Percentiles rank a stretch among this genome's conserved stretches.
phyloP scores from a whole-genome alignment of 2,888 invertebrate genomes.

The Tenthredo scrophulariae region DNA sequence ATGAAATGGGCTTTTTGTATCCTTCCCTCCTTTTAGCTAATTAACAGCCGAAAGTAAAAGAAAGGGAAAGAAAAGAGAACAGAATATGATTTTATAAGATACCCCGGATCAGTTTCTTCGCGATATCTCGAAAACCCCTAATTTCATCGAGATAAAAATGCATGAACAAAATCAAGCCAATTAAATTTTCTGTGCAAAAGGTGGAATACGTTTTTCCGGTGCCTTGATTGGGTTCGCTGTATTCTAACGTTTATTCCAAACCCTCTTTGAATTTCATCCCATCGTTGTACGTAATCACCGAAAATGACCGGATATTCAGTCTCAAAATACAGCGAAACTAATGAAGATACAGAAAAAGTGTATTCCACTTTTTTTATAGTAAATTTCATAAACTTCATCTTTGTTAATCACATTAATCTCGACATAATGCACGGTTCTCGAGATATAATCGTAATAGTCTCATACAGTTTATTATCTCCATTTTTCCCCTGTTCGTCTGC shows the following conservation, averaged over 20 bases:
- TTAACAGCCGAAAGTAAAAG: not conserved
- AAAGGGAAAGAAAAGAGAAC: not conserved
- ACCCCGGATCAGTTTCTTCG: not conserved
- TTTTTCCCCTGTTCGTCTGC: not conserved
- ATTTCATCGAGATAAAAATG: not conserved
- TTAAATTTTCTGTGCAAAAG: not conserved
- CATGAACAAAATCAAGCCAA: not conserved
- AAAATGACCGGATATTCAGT: not conserved
- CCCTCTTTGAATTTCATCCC: not conserved
- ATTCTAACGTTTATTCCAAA: not conserved
- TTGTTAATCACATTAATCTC: not conserved
- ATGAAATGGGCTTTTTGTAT: not conserved
- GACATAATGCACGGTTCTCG: not conserved
- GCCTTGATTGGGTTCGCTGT: not conserved
- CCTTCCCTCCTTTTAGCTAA: constrained; percentile 4
- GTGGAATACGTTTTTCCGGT: not conserved
- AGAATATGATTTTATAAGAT: not conserved
- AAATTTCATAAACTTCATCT: not conserved
- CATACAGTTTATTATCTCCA: not conserved
- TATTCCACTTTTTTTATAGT: not conserved
- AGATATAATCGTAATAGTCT: not conserved
- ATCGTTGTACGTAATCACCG: not conserved
- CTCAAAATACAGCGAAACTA: not conserved
- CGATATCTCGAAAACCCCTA: not conserved
- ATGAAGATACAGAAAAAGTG: not conserved